Evolutionary conservation across 2,113 vertebrate species (phyloP).

Genomic region (Passer montanus): DNA sequence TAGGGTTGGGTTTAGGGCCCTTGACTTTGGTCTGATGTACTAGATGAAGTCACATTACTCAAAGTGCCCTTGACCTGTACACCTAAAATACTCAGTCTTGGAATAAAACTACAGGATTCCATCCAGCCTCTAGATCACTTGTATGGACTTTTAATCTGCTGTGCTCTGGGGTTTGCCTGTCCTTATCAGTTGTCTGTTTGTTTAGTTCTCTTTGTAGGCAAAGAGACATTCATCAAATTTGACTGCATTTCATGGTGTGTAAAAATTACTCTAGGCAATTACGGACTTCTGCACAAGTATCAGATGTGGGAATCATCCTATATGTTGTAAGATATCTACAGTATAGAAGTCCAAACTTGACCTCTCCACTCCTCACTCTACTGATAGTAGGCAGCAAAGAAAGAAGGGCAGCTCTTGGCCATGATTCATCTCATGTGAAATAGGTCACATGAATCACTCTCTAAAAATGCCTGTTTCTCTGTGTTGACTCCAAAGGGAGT

Average conservation of each 20-base stretch:
- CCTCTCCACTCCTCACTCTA: background rate
- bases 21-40: background rate
- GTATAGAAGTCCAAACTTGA: background rate
- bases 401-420: background rate
- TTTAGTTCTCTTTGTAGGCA: background rate
- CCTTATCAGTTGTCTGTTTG: background rate
- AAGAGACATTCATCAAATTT: background rate
- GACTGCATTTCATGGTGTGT: background rate
- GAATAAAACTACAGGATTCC: background rate
- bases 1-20: background rate
- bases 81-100: background rate
- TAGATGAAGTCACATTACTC: background rate
- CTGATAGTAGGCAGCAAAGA: background rate
- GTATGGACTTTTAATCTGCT: background rate
- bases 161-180: background rate
- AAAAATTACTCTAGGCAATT: background rate
- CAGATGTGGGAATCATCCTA: background rate
- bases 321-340: background rate
- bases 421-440: slow-evolving; percentile 8
- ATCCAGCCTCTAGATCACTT: background rate
- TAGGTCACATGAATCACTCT: background rate
- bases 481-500: background rate
- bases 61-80: background rate
- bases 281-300: background rate
- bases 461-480: background rate